Evolutionary conservation across 2,113 vertebrate species (phyloP), one percentile per base, ranked within the genome.

Genomic region (Ageneiosus marmoratus): DNA sequence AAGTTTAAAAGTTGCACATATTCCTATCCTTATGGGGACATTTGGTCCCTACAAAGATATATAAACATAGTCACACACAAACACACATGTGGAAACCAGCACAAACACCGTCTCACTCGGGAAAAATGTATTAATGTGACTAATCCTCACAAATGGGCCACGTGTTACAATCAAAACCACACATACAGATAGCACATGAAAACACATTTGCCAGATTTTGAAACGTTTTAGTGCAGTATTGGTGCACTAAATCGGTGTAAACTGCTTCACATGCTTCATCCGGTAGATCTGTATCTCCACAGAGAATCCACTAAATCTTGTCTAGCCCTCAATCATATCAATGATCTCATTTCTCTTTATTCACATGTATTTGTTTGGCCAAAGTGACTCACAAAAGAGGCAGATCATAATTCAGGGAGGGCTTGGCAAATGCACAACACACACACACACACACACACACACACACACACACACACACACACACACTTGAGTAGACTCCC

Each of bases 371-470:
- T 75, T 75, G 73, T 75, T 75, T 75, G 50, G 48, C 27, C 48
- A 22, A 53, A 75, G 32, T 74, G 72, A 74, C 72, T 74, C 72
- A 74, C 46, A 50, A 29, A 74, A 74, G 72, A 51, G 18, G 48
- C 27, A 51, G 18, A 22, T 22, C 29, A 11, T 48, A 75, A 75
- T 75, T 16, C 73, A 53, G 83, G 88, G 82, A 88, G 63, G 81
- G 87, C 86, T 79, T 91, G 86, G 83, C 82, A 89, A 78, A 90
- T 90, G 84, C 81, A 88, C 44, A 84, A 82, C 62, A 63, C 67
- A 74, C 77, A 51, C 56, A 44, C 67, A 44, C 37, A 70, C 65
- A 70, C n/a, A n/a, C n/a, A n/a, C 75, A 80, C 29, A 65, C 37
- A 84, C 48, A 70, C 58, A 81, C 60, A 48, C 32, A 83, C 75